Evolutionary conservation across 2,797 vertebrate genomes (phyloP).

Genomic region (Pseudomugil gertrudae): DNA sequence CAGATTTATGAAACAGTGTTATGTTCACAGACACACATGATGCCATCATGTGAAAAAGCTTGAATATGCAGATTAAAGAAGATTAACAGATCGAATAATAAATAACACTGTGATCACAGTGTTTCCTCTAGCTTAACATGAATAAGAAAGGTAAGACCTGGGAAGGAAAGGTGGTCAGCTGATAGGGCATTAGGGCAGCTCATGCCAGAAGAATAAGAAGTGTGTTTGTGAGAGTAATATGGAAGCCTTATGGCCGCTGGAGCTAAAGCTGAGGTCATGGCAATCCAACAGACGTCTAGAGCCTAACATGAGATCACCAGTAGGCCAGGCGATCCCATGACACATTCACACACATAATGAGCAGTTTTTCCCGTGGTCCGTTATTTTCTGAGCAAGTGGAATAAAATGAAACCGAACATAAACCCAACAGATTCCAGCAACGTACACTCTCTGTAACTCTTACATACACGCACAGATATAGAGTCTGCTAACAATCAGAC

Average conservation of each 20-base stretch:
- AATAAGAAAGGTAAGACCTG: conserved; percentile 23
- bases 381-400: conserved; percentile 57
- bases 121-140: conserved; percentile 9
- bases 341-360: conserved; percentile 44
- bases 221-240: conserved; percentile 9
- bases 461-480: conserved; percentile 30
- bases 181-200: conserved; percentile 12
- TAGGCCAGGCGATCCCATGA: conserved; percentile 37
- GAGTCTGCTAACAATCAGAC: conserved; percentile 66
- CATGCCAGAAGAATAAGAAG: conserved; percentile 5
- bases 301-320: conserved; percentile 70
- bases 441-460: conserved; percentile 14
- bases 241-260: conserved; percentile 52
- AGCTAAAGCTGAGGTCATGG: conserved; percentile 70
- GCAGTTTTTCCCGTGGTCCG: conserved; percentile 48
- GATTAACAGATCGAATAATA: conserved; percentile 48
- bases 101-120: conserved; percentile 23
- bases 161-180: neutral
- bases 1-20: conserved; percentile 40
- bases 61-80: conserved; percentile 35
- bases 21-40: conserved; percentile 17
- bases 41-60: conserved; percentile 15
- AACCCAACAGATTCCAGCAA: conserved; percentile 26
- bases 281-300: conserved; percentile 49
- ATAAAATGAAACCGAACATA: conserved; percentile 54